Percentiles rank a stretch among this genome's conserved stretches.
phyloP scores from a whole-genome alignment of 2,113 vertebrate genomes.

The Coryphaenoides rupestris region DNA sequence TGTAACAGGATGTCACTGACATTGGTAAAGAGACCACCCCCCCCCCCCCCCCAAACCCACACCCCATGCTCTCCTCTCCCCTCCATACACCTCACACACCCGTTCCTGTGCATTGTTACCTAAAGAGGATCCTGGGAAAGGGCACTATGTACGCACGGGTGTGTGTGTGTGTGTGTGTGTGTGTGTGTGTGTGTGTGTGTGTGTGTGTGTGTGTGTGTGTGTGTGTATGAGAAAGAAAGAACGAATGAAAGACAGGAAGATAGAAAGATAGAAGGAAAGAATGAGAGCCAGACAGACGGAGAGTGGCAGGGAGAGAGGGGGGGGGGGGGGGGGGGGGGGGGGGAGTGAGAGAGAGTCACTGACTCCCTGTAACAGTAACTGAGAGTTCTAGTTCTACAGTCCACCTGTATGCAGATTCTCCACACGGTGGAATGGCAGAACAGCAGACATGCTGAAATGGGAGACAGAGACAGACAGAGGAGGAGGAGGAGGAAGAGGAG shows the following conservation, averaged over 20 bases:
- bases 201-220: slow-evolving; percentile 7
- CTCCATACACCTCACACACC: slow-evolving; percentile 45
- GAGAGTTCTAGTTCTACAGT: no score
- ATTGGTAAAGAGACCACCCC: slow-evolving; percentile 55
- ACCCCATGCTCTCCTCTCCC: background rate
- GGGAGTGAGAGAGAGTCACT: no score
- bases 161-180: background rate
- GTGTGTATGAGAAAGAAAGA: slow-evolving; percentile 15
- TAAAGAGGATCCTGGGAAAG: slow-evolving; percentile 6
- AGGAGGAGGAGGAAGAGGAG: slow-evolving; percentile 12
- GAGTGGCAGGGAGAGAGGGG: no score
- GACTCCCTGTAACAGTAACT: no score
- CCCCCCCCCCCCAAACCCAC: slow-evolving; percentile 6
- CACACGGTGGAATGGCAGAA: slow-evolving; percentile 3
- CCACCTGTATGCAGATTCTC: no score
- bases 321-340: no score
- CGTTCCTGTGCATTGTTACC: slow-evolving; percentile 68
- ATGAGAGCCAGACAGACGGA: no score
- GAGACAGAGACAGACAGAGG: slow-evolving; percentile 22
- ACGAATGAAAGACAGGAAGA: no score
- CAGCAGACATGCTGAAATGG: slow-evolving; percentile 9
- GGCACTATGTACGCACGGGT: background rate
- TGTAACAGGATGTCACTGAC: slow-evolving; percentile 59
- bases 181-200: background rate
- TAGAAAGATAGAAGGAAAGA: no score